These are phyloP conservation scores for Pomatorhinus ruficollis DNA, from an alignment of 2,113 vertebrate genomes.

Conservation along the genomic window DNA sequence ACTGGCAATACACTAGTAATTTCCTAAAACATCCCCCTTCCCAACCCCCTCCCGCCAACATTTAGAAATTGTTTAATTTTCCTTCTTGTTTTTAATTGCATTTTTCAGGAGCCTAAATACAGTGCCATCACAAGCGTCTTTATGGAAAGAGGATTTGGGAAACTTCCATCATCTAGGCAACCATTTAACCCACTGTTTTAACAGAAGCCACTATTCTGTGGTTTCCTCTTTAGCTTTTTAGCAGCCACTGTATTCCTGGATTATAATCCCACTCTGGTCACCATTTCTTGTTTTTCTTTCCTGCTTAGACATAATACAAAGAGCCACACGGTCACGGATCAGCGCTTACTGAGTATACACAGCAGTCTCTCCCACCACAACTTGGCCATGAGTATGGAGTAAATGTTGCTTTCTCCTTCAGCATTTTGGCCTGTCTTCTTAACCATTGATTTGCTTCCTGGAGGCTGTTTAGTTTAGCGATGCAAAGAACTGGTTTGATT, in stretches of 20 bases:
- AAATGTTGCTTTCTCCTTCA: neutral
- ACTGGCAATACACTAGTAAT: constrained; percentile 37
- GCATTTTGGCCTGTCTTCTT: neutral
- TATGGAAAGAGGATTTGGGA: neutral
- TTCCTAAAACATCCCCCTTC: neutral
- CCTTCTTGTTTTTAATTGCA: neutral
- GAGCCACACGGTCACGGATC: neutral
- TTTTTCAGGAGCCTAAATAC: neutral
- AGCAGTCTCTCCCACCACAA: constrained; percentile 11
- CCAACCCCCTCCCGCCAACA: neutral
- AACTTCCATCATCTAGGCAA: neutral
- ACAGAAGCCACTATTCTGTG: neutral
- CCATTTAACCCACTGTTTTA: neutral
- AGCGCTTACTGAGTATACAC: neutral
- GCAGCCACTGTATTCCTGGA: constrained; percentile 17
- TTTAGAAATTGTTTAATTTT: constrained; percentile 9
- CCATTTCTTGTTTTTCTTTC: constrained; percentile 48
- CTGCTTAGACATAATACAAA: neutral
- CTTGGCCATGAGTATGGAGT: neutral
- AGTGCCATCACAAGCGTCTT: neutral
- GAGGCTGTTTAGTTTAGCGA: neutral
- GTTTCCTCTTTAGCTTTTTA: constrained; percentile 16
- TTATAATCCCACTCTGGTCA: constrained; percentile 31
- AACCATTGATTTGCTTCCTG: constrained; percentile 14
- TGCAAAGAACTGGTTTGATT: neutral